A percentile compares a stretch with the other conserved stretches of the same genome.
Evolutionary conservation across 2,797 vertebrate genomes (phyloP).

Genomic region (Lophotriccus pileatus): DNA sequence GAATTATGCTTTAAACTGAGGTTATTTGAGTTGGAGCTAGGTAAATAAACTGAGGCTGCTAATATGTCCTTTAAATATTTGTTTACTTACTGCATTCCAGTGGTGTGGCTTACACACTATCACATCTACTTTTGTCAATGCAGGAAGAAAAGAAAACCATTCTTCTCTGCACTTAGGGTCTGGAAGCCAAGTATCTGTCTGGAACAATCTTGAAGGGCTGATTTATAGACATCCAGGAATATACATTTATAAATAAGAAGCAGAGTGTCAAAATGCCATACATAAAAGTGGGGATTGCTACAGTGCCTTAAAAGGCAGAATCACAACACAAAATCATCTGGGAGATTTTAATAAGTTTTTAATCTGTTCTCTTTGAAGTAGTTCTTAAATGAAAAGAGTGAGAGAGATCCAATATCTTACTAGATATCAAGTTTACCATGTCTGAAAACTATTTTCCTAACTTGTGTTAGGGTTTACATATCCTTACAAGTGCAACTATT

Average conservation of each 20-base stretch:
- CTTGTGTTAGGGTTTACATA: not conserved
- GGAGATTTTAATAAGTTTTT: not conserved
- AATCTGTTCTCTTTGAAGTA: not conserved
- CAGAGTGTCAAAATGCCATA: not conserved
- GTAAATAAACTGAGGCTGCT: constrained; percentile 46
- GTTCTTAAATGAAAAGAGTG: not conserved
- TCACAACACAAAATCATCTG: not conserved
- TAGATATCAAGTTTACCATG: not conserved
- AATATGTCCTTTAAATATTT: constrained; percentile 22
- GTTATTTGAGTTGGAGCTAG: constrained; percentile 45
- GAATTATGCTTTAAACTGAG: constrained; percentile 28
- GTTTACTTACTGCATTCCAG: constrained; percentile 57
- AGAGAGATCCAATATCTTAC: not conserved
- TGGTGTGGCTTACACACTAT: not conserved
- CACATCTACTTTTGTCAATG: constrained; percentile 44
- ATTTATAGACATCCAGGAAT: not conserved
- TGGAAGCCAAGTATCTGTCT: constrained; percentile 33
- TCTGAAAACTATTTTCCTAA: not conserved
- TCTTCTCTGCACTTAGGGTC: not conserved
- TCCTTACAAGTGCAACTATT: not conserved
- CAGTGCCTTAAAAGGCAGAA: not conserved
- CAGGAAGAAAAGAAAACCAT: constrained; percentile 28
- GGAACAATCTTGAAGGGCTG: not conserved
- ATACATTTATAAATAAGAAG: not conserved
- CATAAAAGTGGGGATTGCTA: not conserved